A percentile compares a stretch with the other conserved stretches of the same genome.
Evolutionary conservation across 2,113 vertebrate species (phyloP).

Genomic region (Lophura nycthemera): DNA sequence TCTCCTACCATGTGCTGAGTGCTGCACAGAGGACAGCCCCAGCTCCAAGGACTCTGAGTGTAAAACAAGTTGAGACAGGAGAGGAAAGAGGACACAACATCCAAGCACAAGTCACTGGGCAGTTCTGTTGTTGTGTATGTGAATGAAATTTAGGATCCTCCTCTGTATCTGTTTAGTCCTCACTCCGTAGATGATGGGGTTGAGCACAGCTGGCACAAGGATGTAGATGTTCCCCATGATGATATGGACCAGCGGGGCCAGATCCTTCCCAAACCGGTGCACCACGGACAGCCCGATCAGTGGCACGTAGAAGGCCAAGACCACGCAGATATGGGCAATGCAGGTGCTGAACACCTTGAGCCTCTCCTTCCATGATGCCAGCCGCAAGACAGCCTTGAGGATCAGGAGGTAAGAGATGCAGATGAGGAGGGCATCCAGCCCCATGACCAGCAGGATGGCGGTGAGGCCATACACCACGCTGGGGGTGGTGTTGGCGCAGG

Average conservation of each 20-base stretch:
- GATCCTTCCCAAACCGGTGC: constrained; percentile 63
- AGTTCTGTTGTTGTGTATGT: not conserved
- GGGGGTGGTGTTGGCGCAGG: constrained; percentile 60
- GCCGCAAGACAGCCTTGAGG: constrained; percentile 56
- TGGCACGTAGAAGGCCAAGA: constrained; percentile 76
- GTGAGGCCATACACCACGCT: constrained; percentile 71
- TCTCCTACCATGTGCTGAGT: not conserved
- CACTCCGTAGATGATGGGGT: constrained; percentile 72
- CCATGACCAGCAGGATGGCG: constrained; percentile 72
- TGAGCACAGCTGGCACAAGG: constrained; percentile 67
- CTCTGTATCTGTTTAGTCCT: constrained; percentile 69
- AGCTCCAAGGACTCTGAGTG: accelerated
- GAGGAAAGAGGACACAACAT: not conserved
- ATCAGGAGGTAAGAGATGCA: constrained; percentile 74
- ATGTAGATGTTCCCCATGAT: constrained; percentile 69
- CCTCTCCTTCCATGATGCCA: constrained; percentile 57
- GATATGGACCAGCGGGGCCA: constrained; percentile 44
- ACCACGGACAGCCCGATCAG: constrained; percentile 69
- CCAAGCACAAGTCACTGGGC: not conserved
- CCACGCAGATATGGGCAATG: constrained; percentile 72
- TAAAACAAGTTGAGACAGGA: accelerated
- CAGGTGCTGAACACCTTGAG: constrained; percentile 76
- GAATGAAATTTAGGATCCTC: not conserved
- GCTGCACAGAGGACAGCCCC: not conserved
- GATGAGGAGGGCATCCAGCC: constrained; percentile 72